Evolutionary conservation across 2,888 invertebrate genomes (phyloP), one percentile per base, ranked within the genome.

Genomic region (Epiblema foenella): DNA sequence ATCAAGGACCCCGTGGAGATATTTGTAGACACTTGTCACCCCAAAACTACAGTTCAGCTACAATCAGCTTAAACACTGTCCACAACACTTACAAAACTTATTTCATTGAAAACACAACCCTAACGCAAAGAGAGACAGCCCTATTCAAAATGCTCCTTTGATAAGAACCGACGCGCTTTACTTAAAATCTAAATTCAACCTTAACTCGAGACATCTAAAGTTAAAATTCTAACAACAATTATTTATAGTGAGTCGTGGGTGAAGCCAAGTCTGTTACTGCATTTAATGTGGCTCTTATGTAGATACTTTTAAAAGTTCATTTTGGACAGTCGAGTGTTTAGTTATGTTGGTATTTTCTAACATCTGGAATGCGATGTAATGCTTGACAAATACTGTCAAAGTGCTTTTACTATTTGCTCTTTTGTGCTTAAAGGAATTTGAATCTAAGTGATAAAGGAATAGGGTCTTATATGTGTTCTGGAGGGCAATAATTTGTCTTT

Each of bases 361-460:
- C 86, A 87, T 87, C 82, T 85, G 85, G 83, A 83, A 80, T 85
- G 82, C 81, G 85, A 81, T 85, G 88, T 89, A 87, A 89, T 87
- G 83, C 83, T 85, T 83, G 83, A 83, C 85, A 85, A 89, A 88
- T 85, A 71, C 71, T 67, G 52, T 42, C 66, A 57, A 66, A 71
- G 71, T 67, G 66, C 71, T 60, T 49, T 62, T 58, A 52, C 66
- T 66, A 70, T 70, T 70, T 66, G 70, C 24, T 29, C 20, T 37
- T 10, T 33, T 37, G 20, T 10, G 33, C 60, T 42, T 10, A 51
- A 15, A n/a, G 56, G 24, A 56, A 39, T 39, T 15, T 57, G 15
- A 10, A 18, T 46, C 29, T 49, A 57, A 71, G 15, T 10, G 0
- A 10, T 9, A 17, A 11, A 12, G 2, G 0, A 2, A 5, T 67